A percentile compares a stretch with the other conserved stretches of the same genome.
Evolutionary conservation across 2,888 invertebrate species (phyloP).

Genomic region (Digitonthophagus gazella): DNA sequence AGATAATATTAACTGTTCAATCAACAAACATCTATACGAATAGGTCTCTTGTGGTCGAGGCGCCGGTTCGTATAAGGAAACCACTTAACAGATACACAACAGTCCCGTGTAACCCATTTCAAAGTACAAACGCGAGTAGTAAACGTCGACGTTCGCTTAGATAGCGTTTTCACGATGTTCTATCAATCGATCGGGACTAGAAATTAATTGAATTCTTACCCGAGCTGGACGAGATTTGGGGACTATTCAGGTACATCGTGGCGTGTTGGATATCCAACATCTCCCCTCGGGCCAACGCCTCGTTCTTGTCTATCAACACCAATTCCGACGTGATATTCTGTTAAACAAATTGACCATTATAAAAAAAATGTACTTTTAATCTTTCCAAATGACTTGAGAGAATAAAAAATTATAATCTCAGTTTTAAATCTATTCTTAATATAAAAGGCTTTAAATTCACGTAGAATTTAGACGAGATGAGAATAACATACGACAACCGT

Average conservation of each 20-base stretch:
- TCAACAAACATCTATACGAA: neutral
- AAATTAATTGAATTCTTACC: constrained; percentile 6
- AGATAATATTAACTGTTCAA: no score
- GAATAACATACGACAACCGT: no score
- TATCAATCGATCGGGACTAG: neutral
- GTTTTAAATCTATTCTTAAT: no score
- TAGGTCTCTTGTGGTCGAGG: neutral
- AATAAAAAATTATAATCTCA: neutral
- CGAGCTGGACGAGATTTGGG: constrained; percentile 47
- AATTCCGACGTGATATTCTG: constrained; percentile 59
- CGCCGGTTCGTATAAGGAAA: neutral
- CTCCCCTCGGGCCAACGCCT: constrained; percentile 62
- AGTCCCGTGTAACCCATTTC: neutral
- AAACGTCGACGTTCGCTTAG: neutral
- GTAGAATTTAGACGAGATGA: no score
- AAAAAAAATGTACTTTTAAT: neutral
- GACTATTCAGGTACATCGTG: constrained; percentile 55
- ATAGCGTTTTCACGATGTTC: neutral
- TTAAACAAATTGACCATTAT: constrained; percentile 1
- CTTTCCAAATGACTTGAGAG: neutral
- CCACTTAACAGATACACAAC: neutral
- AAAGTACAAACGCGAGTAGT: neutral
- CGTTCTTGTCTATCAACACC: constrained; percentile 60
- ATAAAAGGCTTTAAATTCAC: no score
- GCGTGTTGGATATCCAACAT: constrained; percentile 64